phyloP scores from a whole-genome alignment of 2,113 vertebrate genomes.

The Coturnix japonica region DNA sequence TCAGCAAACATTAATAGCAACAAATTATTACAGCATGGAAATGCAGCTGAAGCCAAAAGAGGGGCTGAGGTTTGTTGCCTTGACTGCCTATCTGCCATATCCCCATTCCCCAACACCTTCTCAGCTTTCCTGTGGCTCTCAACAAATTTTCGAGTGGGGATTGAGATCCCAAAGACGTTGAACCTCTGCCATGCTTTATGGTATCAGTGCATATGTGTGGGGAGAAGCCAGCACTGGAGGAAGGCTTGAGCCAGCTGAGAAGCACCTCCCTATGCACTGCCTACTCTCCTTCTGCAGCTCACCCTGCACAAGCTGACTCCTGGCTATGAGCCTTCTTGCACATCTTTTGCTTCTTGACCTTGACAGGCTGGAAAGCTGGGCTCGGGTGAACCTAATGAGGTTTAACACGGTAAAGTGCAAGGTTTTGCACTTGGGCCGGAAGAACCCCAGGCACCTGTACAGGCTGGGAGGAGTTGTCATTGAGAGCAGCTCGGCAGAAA shows the following conservation, averaged over 20 bases:
- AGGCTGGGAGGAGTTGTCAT: too few species aligned
- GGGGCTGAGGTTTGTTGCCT: background rate
- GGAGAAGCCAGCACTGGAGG: rapidly evolving
- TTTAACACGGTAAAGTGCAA: too few species aligned
- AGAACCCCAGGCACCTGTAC: too few species aligned
- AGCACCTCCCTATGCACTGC: background rate
- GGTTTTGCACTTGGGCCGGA: too few species aligned
- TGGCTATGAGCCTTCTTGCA: background rate
- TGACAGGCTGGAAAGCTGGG: too few species aligned
- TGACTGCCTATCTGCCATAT: background rate
- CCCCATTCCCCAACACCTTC: background rate
- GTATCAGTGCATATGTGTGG: rapidly evolving
- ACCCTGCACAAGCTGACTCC: rapidly evolving
- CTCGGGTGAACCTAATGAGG: too few species aligned
- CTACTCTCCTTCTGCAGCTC: background rate
- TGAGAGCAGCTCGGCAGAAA: too few species aligned
- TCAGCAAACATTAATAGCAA: background rate
- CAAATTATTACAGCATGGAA: rapidly evolving
- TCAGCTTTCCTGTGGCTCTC: background rate
- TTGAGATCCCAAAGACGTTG: background rate
- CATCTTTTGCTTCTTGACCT: background rate
- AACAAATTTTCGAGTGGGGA: background rate
- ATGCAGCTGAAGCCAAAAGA: background rate
- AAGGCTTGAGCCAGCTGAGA: background rate
- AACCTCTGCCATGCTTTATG: background rate